A percentile compares a stretch with the other conserved stretches of the same genome.
Conservation (phyloP, 1,140 invertebrate species). For the Lepidurus apus region DNA sequence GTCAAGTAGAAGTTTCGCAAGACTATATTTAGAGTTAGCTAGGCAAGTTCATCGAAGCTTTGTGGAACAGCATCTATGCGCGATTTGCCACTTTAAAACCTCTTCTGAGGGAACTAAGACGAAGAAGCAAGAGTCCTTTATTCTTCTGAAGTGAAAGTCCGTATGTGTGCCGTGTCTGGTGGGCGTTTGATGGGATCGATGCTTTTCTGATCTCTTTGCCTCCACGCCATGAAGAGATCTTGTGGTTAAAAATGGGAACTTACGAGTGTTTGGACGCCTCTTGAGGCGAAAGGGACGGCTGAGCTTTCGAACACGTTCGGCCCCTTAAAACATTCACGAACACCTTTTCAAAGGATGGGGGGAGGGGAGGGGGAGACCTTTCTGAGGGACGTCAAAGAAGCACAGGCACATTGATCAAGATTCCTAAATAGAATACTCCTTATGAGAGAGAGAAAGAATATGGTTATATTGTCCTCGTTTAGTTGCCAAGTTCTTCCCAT, state of each 20-base stretch:
- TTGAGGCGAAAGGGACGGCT: neutral
- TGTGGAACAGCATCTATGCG: neutral
- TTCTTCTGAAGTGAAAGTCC: neutral
- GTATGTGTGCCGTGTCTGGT: conserved; percentile 11
- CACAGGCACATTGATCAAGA: neutral
- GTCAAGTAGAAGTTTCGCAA: neutral
- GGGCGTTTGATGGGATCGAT: conserved; percentile 9
- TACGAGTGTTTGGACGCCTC: conserved; percentile 11
- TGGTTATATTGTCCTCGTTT: conserved; percentile 10
- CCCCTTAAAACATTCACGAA: conserved; percentile 21
- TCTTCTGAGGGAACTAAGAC: neutral
- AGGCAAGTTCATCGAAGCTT: neutral
- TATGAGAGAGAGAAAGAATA: conserved; percentile 16
- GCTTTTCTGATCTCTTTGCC: conserved; percentile 14
- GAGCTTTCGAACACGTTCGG: conserved; percentile 4
- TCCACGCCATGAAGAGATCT: conserved; percentile 16
- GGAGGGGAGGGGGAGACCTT: neutral
- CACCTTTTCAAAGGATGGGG: neutral
- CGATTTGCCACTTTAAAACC: conserved; percentile 7
- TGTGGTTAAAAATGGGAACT: conserved; percentile 11
- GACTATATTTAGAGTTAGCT: neutral
- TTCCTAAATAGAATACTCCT: conserved; percentile 3
- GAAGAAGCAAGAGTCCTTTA: neutral
- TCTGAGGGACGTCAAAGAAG: neutral
- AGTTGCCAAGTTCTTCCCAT: conserved; percentile 10